Evolutionary conservation across 2,888 invertebrate genomes (phyloP), one percentile per base, ranked within the genome.

Genomic region (Plutella xylostella): DNA sequence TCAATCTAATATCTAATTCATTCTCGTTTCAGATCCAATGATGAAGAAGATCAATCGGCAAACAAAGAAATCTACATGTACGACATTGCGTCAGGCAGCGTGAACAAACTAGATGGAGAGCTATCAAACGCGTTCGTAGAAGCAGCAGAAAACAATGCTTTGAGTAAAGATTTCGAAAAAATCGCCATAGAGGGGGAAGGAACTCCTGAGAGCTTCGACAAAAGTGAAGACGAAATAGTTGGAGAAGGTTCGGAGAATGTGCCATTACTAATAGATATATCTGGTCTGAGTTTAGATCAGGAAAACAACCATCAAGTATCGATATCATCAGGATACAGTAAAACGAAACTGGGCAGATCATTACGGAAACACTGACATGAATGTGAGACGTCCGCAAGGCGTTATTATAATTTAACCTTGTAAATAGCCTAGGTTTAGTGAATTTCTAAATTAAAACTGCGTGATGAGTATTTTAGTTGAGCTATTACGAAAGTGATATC

Each of bases 1-100:
- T n/a, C n/a, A n/a, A n/a, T n/a, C n/a, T n/a, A n/a, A n/a, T n/a
- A n/a, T n/a, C n/a, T n/a, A n/a, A n/a, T 40, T 37, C 31, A 12
- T 40, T 15, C 25, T 12, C 14, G 17, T 42, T 82, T 15, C 78
- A 88, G 88, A 55, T 74, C 82, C 49, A n/a, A n/a, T n/a, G n/a
- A n/a, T n/a, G 74, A 75, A 43, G 74, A 75, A 43, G 64, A 72
- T 48, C 59, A 67, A 14, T 66, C 83, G 35, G 82, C 84, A 38
- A 88, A 89, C 46, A 89, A 90, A 62, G 94, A 94, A 78, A 94
- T 94, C 57, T 94, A 88, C 72, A 94, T 94, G 94, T 94, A 93
- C 66, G 94, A 94, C 63, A 88, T 93, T 37, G 76, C 85, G 49
- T 89, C 90, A 3, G 88, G 90, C 58, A 88, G 86, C 33, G 91